A percentile compares a stretch with the other conserved stretches of the same genome.
These are phyloP conservation scores for Semibalanus balanoides DNA, from an alignment of 1,140 invertebrate species.

Conservation along the genomic window DNA sequence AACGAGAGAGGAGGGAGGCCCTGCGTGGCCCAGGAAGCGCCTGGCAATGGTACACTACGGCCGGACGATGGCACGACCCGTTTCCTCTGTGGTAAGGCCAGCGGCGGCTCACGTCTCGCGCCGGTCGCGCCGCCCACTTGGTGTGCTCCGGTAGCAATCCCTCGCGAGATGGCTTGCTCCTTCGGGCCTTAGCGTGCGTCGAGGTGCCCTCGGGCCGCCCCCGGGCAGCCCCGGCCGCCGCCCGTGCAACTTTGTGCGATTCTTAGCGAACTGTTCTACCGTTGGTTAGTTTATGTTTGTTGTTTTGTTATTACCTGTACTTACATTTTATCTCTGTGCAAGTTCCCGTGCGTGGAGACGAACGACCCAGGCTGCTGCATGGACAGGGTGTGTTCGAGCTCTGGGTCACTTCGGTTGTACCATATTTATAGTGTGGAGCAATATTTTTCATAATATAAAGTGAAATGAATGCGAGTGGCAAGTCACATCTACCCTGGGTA, in stretches of 20 bases:
- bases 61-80: background rate
- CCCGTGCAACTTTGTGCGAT: background rate
- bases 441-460: conserved; percentile 1
- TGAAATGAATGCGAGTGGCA: background rate
- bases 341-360: background rate
- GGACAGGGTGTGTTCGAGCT: background rate
- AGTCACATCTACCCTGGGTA: background rate
- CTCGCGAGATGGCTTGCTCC: too few species aligned
- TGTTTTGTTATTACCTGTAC: conserved; percentile 1
- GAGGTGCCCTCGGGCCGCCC: too few species aligned
- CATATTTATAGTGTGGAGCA: background rate
- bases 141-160: too few species aligned
- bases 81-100: background rate
- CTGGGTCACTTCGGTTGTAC: background rate
- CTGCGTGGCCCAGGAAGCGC: background rate
- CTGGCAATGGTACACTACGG: background rate
- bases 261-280: background rate
- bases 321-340: background rate
- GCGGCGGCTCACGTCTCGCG: too few species aligned
- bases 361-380: background rate
- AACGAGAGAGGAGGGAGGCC: background rate
- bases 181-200: too few species aligned
- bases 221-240: too few species aligned
- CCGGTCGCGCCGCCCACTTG: background rate
- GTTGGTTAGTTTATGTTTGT: background rate